These are phyloP conservation scores for Steatocranus sp. DNA, from an alignment of 2,797 vertebrate genomes.

Conservation along the genomic window DNA sequence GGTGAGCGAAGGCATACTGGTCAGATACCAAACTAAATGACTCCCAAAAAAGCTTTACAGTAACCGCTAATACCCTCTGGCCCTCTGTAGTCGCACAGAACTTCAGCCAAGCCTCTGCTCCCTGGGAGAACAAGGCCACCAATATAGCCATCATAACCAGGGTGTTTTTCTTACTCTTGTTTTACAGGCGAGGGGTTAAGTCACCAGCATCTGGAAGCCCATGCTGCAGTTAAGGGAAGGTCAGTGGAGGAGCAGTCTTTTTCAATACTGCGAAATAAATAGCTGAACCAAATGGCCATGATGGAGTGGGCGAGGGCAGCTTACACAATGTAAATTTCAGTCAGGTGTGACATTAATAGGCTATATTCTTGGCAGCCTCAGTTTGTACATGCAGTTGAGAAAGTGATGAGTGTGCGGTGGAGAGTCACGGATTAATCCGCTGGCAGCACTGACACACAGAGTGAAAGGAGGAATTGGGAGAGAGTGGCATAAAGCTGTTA, in stretches of 20 bases:
- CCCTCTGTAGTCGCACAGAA: slow-evolving; percentile 28
- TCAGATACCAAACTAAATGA: slow-evolving; percentile 56
- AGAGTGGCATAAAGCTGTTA: slow-evolving; percentile 41
- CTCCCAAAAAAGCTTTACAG: slow-evolving; percentile 58
- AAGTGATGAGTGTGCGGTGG: slow-evolving; percentile 36
- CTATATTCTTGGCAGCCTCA: slow-evolving; percentile 30
- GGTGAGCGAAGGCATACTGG: slow-evolving; percentile 37
- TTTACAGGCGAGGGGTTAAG: slow-evolving; percentile 73
- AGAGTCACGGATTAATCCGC: slow-evolving; percentile 41
- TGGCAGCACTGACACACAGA: slow-evolving; percentile 27
- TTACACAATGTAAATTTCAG: slow-evolving; percentile 47
- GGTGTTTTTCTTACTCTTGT: slow-evolving; percentile 68
- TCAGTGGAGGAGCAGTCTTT: slow-evolving; percentile 51
- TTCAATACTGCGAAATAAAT: slow-evolving; percentile 46
- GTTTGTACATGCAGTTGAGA: slow-evolving; percentile 18
- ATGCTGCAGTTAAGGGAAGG: slow-evolving; percentile 45
- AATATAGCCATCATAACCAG: slow-evolving; percentile 63
- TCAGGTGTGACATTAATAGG: slow-evolving; percentile 60
- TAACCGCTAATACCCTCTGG: slow-evolving; percentile 65
- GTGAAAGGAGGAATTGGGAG: slow-evolving; percentile 9
- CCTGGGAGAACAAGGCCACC: slow-evolving; percentile 62
- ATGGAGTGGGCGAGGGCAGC: slow-evolving; percentile 26
- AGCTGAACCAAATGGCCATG: slow-evolving; percentile 31
- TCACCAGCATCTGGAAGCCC: slow-evolving; percentile 66
- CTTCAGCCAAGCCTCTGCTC: slow-evolving; percentile 57